Evolutionary conservation across 2,797 vertebrate genomes (phyloP).

Genomic region (Takifugu rubripes): DNA sequence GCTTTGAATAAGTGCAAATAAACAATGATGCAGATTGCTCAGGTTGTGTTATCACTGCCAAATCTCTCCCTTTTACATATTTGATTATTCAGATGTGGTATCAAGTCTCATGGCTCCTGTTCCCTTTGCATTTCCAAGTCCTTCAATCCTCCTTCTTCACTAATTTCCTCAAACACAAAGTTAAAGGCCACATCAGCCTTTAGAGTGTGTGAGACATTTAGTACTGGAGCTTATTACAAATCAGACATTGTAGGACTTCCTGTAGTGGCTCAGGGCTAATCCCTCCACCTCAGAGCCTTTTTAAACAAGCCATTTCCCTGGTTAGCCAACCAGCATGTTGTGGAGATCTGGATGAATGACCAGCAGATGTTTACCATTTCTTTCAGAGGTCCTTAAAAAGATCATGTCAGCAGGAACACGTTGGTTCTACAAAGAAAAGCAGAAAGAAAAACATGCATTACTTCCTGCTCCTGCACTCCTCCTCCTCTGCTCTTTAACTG

Average conservation of each 20-base stretch:
- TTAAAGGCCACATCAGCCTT: neutral
- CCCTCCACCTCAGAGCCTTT: slow-evolving; percentile 66
- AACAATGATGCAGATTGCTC: slow-evolving; percentile 14
- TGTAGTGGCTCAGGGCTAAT: slow-evolving; percentile 67
- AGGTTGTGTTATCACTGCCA: slow-evolving; percentile 17
- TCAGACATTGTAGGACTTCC: slow-evolving; percentile 59
- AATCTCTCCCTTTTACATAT: slow-evolving; percentile 51
- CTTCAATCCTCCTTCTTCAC: slow-evolving; percentile 24
- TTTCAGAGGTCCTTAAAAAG: slow-evolving; percentile 98
- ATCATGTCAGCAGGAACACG: slow-evolving; percentile 99
- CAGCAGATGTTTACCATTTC: slow-evolving; percentile 95
- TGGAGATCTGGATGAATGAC: slow-evolving; percentile 74
- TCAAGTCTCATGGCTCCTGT: slow-evolving; percentile 25
- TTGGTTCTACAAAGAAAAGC: slow-evolving; percentile 87
- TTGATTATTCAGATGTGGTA: slow-evolving; percentile 75
- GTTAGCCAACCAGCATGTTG: slow-evolving; percentile 38
- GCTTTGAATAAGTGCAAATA: slow-evolving; percentile 58
- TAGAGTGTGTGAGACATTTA: slow-evolving; percentile 30
- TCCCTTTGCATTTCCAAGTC: slow-evolving; percentile 56
- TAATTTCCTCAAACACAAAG: neutral
- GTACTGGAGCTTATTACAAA: slow-evolving; percentile 55
- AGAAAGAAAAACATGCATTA: slow-evolving; percentile 58
- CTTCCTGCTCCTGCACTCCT: slow-evolving; percentile 37
- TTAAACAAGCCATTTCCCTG: slow-evolving; percentile 65
- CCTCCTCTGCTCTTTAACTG: slow-evolving; percentile 32